Base-by-base conservation (phyloP, 2,888 invertebrate genomes). In the Cabera pusaria region DNA sequence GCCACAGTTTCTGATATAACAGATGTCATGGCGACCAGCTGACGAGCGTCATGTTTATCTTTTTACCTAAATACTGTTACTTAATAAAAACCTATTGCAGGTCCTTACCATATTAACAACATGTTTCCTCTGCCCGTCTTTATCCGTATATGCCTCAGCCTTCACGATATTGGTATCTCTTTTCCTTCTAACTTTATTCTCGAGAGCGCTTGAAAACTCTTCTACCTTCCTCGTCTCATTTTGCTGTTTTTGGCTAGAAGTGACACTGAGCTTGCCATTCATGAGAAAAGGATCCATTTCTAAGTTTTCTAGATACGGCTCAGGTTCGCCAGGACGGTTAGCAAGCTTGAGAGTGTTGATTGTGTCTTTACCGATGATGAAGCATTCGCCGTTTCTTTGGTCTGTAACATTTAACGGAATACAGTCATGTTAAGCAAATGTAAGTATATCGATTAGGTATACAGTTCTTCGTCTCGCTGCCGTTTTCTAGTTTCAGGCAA, bases 131-230 rank as follows among this genome's bases (percentile, higher is more conserved):
- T 93, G 93, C 3, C 94, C 95, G 62, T 94, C 93, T 45, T 89
- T 89, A 55, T 92, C 92, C 2, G 91, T 91, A 39, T 92, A 91
- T 0, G 91, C 91, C 62, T 93, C 93, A n/a, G 94, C 90, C 37
- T 92, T 91, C n/a, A 95, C 92, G 1, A 94, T 90, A 55, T 94
- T 93, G 8, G 90, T 91, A 45, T 94, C 93, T 42, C 94, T 84
- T 59, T 90, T 92, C 25, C 91, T 84, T 39, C 94, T 87, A 1
- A 90, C 64, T 61, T 83, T 85, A 48, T 89, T 90, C 32, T 72
- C 76, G 4, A 67, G 52, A 5, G 69, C 63, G 33, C 71, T 80
- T 0, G 71, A 66, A 45, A 74, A 73, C 44, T 79, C 74, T 5
- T 57, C 48, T 1, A 60, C 57, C 39, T 71, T 78, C 16, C 54